A percentile compares a stretch with the other conserved stretches of the same genome.
Conservation (phyloP, 2,113 vertebrate species). For the Polyodon spathula region DNA sequence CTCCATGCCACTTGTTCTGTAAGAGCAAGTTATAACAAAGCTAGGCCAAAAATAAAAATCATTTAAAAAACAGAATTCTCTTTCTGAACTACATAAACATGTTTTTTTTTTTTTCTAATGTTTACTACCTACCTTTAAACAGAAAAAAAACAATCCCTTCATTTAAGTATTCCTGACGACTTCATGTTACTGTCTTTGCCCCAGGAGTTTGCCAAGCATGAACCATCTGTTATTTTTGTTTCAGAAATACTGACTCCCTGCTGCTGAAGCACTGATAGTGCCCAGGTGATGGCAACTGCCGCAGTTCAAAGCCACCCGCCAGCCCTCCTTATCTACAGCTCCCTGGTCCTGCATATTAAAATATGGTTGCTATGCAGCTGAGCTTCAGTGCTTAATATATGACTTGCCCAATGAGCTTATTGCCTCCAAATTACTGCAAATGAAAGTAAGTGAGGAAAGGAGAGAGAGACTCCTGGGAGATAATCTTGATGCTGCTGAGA, state of each 20-base stretch:
- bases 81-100: too few relatives aligned
- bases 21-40: not conserved
- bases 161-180: constrained; percentile 29
- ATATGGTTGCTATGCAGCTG: constrained; percentile 30
- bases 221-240: constrained; percentile 78
- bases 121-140: too few relatives aligned
- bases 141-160: constrained; percentile 6
- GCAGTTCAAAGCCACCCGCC: constrained; percentile 34
- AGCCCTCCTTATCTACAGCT: constrained; percentile 19
- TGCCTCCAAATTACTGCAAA: constrained; percentile 33
- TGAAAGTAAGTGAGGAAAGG: constrained; percentile 45
- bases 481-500: constrained; percentile 54
- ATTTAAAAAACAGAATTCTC: not conserved
- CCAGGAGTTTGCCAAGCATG: constrained; percentile 44
- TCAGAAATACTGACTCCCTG: constrained; percentile 53
- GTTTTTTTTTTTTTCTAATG: too few relatives aligned
- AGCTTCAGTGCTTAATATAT: constrained; percentile 45
- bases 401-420: constrained; percentile 42
- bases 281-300: constrained; percentile 37
- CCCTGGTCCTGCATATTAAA: constrained; percentile 39
- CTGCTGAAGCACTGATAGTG: constrained; percentile 50
- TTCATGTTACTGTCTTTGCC: constrained; percentile 27
- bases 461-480: constrained; percentile 49
- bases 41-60: not conserved
- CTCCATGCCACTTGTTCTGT: not conserved